Conservation (phyloP, 2,797 vertebrate genomes). For the Adelosebastes latens region DNA sequence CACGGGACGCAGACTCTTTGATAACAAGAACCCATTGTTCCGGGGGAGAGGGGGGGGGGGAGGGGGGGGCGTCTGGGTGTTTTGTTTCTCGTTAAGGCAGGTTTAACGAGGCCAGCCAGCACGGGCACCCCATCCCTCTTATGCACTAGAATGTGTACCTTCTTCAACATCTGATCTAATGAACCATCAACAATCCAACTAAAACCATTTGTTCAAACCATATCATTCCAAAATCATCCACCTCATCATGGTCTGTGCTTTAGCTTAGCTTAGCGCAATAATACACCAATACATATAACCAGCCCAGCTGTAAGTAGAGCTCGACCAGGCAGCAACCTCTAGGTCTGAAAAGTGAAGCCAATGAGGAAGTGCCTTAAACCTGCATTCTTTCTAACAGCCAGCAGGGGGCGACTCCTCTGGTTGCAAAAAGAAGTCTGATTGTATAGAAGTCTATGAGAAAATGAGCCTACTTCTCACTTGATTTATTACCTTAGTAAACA, state of each 20-base stretch:
- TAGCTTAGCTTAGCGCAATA: no score
- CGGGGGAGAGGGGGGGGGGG: neutral
- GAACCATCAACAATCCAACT: conserved; percentile 1
- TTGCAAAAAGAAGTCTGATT: no score
- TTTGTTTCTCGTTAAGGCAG: conserved; percentile 73
- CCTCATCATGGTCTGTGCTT: neutral
- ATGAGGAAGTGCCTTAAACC: rapidly evolving
- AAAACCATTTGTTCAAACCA: neutral
- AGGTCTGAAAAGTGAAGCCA: no score
- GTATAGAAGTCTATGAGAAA: no score
- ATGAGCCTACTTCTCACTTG: no score
- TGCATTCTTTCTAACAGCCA: rapidly evolving
- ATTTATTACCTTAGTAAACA: no score
- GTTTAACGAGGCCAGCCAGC: conserved; percentile 71
- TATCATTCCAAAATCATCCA: neutral
- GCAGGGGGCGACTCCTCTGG: no score
- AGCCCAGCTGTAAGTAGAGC: neutral
- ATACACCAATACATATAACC: neutral
- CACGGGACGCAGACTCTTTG: conserved; percentile 28
- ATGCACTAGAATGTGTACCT: conserved; percentile 13
- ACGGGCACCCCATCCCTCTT: conserved; percentile 22
- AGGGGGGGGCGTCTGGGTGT: conserved; percentile 28
- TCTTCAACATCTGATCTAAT: conserved; percentile 15
- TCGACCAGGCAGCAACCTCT: no score
- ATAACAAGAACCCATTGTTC: conserved; percentile 80